Percentiles rank a stretch among this genome's conserved stretches.
These are phyloP conservation scores for Eupithecia tripunctaria DNA, from an alignment of 2,888 invertebrate genomes.

Conservation along the genomic window DNA sequence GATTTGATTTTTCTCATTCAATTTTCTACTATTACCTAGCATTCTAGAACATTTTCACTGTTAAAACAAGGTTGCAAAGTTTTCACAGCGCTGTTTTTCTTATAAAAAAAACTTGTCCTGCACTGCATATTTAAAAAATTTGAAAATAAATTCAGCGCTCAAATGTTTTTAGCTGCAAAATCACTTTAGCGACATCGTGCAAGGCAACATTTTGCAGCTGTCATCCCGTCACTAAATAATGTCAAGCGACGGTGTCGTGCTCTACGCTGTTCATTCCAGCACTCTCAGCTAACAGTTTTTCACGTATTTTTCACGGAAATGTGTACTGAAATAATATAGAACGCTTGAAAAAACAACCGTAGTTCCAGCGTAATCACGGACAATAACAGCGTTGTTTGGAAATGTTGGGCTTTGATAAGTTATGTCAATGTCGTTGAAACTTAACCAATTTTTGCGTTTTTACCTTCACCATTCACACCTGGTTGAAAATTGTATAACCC, in stretches of 20 bases:
- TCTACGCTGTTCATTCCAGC: conserved; percentile 19
- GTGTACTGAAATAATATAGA: conserved; percentile 28
- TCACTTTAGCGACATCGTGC: conserved; percentile 13
- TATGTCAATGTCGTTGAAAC: not conserved
- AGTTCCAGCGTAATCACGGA: not conserved
- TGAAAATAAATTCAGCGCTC: not conserved
- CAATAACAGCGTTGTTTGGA: not conserved
- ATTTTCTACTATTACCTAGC: not conserved
- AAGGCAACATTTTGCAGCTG: conserved; percentile 43
- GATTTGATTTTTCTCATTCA: not conserved
- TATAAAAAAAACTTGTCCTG: not conserved
- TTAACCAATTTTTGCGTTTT: not conserved
- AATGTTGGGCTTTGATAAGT: not conserved
- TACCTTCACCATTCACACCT: not conserved
- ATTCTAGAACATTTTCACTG: not conserved
- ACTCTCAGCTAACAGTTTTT: conserved; percentile 33
- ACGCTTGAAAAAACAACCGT: conserved; percentile 25
- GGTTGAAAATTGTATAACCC: not conserved
- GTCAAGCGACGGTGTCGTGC: conserved; percentile 33
- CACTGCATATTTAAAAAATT: conserved; percentile 12
- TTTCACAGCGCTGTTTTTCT: conserved; percentile 7
- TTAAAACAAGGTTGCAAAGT: conserved; percentile 4
- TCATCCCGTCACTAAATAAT: conserved; percentile 43
- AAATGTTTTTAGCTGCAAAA: conserved; percentile 20
- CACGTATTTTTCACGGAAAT: conserved; percentile 22